These are phyloP conservation scores for Ischnura elegans DNA, from an alignment of 2,888 invertebrate genomes.

Conservation along the genomic window DNA sequence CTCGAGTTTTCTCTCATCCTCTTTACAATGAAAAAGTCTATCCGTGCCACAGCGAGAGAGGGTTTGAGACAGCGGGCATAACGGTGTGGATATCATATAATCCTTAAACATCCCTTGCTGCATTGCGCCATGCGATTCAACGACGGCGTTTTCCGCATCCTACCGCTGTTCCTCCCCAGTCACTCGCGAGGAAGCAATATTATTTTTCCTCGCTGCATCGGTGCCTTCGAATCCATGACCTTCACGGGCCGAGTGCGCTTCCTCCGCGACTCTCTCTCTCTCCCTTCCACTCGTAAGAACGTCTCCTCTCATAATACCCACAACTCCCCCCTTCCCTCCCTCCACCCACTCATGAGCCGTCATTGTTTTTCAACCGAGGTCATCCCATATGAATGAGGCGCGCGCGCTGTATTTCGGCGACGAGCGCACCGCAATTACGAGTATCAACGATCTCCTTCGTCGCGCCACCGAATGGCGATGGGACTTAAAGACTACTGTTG, in stretches of 20 bases:
- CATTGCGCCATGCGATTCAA: neutral
- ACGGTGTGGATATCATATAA: no score
- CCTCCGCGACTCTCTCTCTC: neutral
- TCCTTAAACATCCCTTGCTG: neutral
- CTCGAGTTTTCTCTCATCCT: no score
- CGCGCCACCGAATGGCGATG: neutral
- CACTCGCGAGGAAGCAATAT: neutral
- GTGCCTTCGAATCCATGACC: constrained; percentile 10
- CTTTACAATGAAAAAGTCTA: no score
- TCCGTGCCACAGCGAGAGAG: no score
- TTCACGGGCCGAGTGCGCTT: neutral
- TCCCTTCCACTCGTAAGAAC: neutral
- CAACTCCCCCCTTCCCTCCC: neutral
- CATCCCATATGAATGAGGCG: neutral
- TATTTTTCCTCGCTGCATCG: neutral
- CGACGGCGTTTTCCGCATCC: neutral
- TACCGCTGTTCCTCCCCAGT: neutral
- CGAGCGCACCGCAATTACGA: neutral
- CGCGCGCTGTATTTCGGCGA: neutral
- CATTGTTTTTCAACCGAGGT: neutral
- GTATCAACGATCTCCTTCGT: neutral
- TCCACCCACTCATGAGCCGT: neutral
- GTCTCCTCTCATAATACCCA: neutral
- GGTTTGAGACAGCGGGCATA: no score
- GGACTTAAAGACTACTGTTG: no score